phyloP scores from a whole-genome alignment of 2,797 vertebrate genomes.

The Bovichtus variegatus region DNA sequence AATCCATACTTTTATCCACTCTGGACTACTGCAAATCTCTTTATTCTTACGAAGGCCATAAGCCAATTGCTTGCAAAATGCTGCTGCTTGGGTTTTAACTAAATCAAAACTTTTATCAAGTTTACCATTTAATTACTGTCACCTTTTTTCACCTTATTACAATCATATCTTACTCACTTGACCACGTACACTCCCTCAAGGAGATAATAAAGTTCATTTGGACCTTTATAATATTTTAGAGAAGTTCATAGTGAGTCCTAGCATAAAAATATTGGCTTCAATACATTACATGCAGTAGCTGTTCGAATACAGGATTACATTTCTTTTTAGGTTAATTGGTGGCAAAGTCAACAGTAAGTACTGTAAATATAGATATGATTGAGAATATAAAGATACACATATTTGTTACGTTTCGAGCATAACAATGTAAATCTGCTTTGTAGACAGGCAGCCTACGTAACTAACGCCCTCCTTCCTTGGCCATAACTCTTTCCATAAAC shows the following conservation, averaged over 20 bases:
- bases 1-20: neutral
- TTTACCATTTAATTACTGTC: neutral
- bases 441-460: neutral
- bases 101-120: neutral
- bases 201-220: neutral
- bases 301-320: neutral
- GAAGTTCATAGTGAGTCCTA: neutral
- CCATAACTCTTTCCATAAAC: conserved; percentile 55
- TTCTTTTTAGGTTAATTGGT: neutral
- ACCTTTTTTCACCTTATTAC: neutral
- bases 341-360: neutral
- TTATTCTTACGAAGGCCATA: neutral
- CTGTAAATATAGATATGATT: conserved; percentile 1
- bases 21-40: neutral
- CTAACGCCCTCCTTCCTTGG: neutral
- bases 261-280: neutral
- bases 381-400: neutral
- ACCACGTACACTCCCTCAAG: neutral
- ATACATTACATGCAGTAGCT: neutral
- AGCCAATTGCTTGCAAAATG: neutral
- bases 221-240: neutral
- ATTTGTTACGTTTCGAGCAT: conserved; percentile 5
- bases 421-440: conserved; percentile 5
- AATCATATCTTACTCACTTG: neutral
- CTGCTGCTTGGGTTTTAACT: neutral